A percentile compares a stretch with the other conserved stretches of the same genome.
Conservation (phyloP, 2,113 vertebrate genomes). For the Erythrolamprus reginae region DNA sequence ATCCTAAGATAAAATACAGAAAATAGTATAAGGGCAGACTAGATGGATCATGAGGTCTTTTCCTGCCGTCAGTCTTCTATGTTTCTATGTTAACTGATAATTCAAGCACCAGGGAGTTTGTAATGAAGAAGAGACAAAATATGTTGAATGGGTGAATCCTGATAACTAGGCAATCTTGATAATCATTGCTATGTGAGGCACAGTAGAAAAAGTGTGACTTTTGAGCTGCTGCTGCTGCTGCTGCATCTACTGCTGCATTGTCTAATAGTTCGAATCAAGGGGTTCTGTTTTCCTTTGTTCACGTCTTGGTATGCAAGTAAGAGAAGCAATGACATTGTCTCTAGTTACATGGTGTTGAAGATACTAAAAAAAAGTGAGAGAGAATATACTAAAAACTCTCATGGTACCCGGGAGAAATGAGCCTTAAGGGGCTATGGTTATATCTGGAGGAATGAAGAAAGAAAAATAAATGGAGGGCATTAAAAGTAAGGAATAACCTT, state of each 20-base stretch:
- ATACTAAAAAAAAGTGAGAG: neutral
- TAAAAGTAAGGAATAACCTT: neutral
- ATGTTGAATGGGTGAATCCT: neutral
- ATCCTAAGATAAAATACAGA: no score
- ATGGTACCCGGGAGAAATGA: neutral
- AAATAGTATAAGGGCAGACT: no score
- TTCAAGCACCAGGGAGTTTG: neutral
- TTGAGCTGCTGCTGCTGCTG: neutral
- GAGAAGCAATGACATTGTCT: neutral
- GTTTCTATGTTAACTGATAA: neutral
- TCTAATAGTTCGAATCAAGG: neutral
- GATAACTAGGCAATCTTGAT: neutral
- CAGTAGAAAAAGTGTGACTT: neutral
- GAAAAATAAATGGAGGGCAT: neutral
- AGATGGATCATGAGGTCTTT: no score
- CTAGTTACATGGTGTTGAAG: neutral
- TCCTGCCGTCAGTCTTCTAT: no score
- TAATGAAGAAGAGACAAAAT: neutral
- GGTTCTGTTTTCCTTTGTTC: neutral
- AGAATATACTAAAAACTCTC: neutral
- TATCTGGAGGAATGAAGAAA: neutral
- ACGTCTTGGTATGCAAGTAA: neutral
- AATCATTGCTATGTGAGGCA: neutral
- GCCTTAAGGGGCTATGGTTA: neutral
- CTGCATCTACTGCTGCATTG: neutral